phyloP scores from a whole-genome alignment of 2,888 invertebrate genomes.

The Hetaerina titia region DNA sequence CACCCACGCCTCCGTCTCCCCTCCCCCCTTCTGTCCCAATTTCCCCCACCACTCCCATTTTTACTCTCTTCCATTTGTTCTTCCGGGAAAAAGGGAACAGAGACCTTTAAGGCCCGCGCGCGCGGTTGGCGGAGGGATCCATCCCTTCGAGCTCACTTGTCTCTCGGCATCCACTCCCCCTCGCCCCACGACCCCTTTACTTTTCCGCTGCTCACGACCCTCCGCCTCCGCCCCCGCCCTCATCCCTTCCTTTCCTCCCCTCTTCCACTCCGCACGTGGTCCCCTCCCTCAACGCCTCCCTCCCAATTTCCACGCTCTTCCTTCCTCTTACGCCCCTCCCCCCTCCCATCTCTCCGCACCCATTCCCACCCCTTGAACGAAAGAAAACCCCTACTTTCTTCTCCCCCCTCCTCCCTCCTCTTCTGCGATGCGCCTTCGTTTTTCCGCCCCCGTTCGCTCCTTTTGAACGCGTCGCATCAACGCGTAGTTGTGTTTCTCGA shows the following conservation, averaged over 20 bases:
- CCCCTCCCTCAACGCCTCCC: background rate
- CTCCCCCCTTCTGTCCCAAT: background rate
- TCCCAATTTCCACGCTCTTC: background rate
- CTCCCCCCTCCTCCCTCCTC: no score
- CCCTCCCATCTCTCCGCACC: background rate
- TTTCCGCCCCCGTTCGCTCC: background rate
- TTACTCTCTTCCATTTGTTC: slow-evolving; percentile 31
- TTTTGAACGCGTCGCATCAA: background rate
- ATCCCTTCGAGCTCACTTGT: background rate
- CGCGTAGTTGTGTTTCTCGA: background rate
- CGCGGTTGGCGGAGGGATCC: background rate
- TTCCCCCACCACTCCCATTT: background rate
- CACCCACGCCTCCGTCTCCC: background rate
- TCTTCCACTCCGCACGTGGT: background rate
- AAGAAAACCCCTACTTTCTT: background rate
- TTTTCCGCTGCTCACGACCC: background rate
- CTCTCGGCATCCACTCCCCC: no score
- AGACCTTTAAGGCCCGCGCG: slow-evolving; percentile 3
- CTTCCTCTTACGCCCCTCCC: background rate
- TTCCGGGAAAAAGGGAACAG: slow-evolving; percentile 34
- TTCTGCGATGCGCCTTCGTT: no score
- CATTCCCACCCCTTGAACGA: background rate
- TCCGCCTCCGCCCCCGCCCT: no score
- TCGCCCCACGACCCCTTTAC: background rate
- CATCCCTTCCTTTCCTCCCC: background rate